A percentile compares a stretch with the other conserved stretches of the same genome.
These are phyloP conservation scores for Halichoeres trimaculatus DNA, from an alignment of 2,113 vertebrate species.

Conservation along the genomic window DNA sequence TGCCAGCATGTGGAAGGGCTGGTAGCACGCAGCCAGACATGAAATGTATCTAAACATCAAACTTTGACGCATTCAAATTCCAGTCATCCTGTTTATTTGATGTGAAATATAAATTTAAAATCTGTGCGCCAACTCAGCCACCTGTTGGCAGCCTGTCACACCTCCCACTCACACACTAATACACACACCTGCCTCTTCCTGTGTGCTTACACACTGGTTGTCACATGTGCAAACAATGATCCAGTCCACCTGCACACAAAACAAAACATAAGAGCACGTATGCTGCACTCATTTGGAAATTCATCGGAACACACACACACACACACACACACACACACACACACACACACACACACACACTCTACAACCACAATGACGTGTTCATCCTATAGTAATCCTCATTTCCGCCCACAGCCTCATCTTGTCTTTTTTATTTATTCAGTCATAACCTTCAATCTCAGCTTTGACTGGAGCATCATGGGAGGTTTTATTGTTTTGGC, in stretches of 20 bases:
- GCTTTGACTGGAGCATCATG: neutral
- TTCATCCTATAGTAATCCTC: neutral
- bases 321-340: too few relatives aligned
- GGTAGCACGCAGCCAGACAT: too few relatives aligned
- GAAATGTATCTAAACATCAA: too few relatives aligned
- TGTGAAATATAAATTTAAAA: neutral
- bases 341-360: too few relatives aligned
- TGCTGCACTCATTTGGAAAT: neutral
- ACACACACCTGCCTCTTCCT: conserved; percentile 27
- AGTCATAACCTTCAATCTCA: neutral
- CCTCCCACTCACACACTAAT: neutral
- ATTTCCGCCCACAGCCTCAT: neutral
- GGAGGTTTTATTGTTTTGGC: too few relatives aligned
- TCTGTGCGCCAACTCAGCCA: neutral
- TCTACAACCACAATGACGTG: neutral
- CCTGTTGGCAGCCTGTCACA: neutral
- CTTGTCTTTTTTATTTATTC: neutral
- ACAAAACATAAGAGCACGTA: neutral
- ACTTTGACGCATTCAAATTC: too few relatives aligned
- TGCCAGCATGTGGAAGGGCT: too few relatives aligned
- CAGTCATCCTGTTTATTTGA: too few relatives aligned
- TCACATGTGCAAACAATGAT: neutral
- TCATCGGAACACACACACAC: too few relatives aligned
- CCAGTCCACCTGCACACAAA: conserved; percentile 28
- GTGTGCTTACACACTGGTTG: conserved; percentile 16